phyloP scores from a whole-genome alignment of 2,113 vertebrate species.

The Saccopteryx leptura region DNA sequence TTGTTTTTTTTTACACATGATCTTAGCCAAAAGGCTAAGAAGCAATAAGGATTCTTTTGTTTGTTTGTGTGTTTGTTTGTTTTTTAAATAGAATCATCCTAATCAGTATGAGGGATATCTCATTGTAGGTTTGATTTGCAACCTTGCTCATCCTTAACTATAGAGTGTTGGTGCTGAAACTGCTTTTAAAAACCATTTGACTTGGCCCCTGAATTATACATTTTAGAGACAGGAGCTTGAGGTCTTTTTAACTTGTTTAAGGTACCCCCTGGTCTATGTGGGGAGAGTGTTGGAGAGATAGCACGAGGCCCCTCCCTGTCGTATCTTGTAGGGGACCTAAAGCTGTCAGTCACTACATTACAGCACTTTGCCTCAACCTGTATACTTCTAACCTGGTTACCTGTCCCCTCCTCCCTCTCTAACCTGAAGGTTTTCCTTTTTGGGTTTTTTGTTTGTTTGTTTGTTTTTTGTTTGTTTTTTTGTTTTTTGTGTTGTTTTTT shows the following conservation, averaged over 20 bases:
- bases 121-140: not conserved
- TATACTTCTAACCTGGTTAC: rapidly evolving
- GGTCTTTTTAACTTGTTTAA: not conserved
- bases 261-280: not conserved
- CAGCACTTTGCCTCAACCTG: not conserved
- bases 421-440: conserved; percentile 3
- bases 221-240: not conserved
- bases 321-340: not conserved
- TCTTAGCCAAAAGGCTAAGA: too few species aligned
- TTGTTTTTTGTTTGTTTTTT: too few species aligned
- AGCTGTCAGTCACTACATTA: not conserved
- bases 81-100: not conserved
- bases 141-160: not conserved
- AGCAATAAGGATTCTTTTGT: too few species aligned
- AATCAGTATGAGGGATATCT: not conserved
- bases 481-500: too few species aligned
- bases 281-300: not conserved
- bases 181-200: not conserved
- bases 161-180: not conserved
- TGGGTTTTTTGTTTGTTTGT: too few species aligned
- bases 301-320: not conserved
- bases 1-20: not conserved
- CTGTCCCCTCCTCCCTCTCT: not conserved
- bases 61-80: not conserved
- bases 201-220: not conserved